A percentile compares a stretch with the other conserved stretches of the same genome.
Evolutionary conservation across 2,797 vertebrate species (phyloP).

Genomic region (Propithecus deckenii): DNA sequence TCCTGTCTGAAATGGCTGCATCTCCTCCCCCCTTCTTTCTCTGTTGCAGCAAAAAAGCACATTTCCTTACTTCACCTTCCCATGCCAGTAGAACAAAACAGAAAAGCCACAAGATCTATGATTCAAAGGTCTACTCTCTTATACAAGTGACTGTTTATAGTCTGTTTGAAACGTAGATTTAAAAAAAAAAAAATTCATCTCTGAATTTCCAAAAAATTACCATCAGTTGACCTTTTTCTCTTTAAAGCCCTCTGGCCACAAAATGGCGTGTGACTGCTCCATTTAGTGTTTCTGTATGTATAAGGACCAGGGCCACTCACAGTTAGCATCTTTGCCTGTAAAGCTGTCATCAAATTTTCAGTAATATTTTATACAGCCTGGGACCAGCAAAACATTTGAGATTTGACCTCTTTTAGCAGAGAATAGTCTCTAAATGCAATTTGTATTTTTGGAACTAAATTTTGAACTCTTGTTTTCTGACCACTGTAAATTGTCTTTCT

Average conservation of each 20-base stretch:
- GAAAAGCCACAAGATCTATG: constrained; percentile 61
- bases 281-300: constrained; percentile 36
- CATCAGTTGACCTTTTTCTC: neutral
- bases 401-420: constrained; percentile 10
- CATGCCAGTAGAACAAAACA: constrained; percentile 57
- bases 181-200: neutral
- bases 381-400: constrained; percentile 5
- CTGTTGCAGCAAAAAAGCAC: neutral
- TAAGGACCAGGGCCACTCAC: neutral
- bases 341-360: constrained; percentile 41
- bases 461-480: constrained; percentile 48
- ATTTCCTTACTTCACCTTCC: constrained; percentile 54
- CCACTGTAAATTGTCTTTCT: constrained; percentile 11
- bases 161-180: constrained; percentile 28
- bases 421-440: constrained; percentile 8
- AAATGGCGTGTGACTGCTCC: neutral
- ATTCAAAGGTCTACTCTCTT: constrained; percentile 54
- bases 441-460: constrained; percentile 38
- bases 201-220: constrained; percentile 63
- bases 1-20: constrained; percentile 49
- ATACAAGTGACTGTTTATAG: constrained; percentile 14
- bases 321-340: neutral
- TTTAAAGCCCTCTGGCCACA: constrained; percentile 39
- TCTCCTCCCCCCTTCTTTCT: constrained; percentile 40
- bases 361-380: neutral